phyloP scores from a whole-genome alignment of 2,797 vertebrate genomes.

The Halcyon smyrnensis region DNA sequence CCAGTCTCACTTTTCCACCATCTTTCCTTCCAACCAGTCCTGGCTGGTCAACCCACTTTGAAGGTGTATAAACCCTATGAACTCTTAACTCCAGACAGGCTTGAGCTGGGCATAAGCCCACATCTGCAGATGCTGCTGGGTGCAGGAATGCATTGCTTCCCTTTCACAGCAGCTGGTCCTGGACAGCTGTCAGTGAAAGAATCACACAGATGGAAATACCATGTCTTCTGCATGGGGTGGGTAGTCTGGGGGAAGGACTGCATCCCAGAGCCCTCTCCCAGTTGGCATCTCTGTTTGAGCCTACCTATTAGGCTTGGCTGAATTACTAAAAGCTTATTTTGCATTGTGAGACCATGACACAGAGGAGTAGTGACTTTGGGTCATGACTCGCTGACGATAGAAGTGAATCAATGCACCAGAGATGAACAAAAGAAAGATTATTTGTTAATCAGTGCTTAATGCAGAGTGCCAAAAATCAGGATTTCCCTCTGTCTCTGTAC shows the following conservation, averaged over 20 bases:
- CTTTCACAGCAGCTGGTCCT: neutral
- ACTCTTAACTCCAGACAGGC: neutral
- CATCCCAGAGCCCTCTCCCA: neutral
- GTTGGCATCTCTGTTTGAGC: neutral
- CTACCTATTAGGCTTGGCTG: neutral
- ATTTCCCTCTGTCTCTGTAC: slow-evolving; percentile 8
- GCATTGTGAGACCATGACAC: neutral
- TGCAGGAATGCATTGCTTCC: neutral
- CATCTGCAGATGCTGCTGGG: fast-evolving
- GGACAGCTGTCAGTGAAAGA: neutral
- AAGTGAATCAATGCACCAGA: neutral
- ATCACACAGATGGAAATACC: neutral
- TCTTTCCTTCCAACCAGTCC: neutral
- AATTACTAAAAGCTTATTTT: slow-evolving; percentile 13
- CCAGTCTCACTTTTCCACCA: neutral
- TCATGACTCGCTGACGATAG: neutral
- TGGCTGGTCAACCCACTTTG: neutral
- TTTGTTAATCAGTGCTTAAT: slow-evolving; percentile 1
- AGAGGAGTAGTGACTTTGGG: slow-evolving; percentile 5
- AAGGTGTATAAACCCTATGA: neutral
- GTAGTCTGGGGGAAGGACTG: neutral
- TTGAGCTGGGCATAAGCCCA: neutral
- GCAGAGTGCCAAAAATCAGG: slow-evolving; percentile 23
- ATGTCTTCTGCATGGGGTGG: neutral
- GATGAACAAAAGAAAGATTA: neutral